A percentile compares a stretch with the other conserved stretches of the same genome.
Evolutionary conservation across 2,888 invertebrate genomes (phyloP).

Genomic region (Pherbina coryleti): DNA sequence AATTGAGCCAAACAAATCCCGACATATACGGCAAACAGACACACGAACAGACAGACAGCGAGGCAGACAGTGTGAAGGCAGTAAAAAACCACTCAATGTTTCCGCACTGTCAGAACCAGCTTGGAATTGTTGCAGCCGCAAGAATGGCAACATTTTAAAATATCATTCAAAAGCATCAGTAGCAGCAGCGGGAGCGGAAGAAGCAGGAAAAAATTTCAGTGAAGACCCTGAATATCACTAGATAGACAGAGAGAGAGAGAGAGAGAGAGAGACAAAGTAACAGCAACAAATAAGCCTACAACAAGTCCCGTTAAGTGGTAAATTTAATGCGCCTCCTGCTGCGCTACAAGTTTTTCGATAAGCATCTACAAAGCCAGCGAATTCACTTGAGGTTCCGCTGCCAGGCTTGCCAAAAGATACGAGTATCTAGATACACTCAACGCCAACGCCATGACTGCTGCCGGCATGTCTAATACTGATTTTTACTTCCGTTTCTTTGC

Average conservation of each 20-base stretch:
- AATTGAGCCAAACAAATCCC: conserved; percentile 11
- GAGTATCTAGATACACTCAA: conserved; percentile 21
- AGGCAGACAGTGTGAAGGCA: background rate
- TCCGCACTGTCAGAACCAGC: background rate
- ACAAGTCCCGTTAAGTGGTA: conserved; percentile 31
- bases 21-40: background rate
- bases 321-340: conserved; percentile 35
- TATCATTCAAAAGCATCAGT: conserved; percentile 24
- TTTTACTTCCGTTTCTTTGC: conserved; percentile 28
- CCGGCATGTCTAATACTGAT: background rate
- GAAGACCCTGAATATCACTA: background rate
- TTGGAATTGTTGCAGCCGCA: background rate
- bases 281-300: conserved; percentile 3
- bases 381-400: conserved; percentile 19
- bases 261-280: background rate
- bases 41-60: background rate
- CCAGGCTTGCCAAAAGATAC: background rate
- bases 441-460: background rate
- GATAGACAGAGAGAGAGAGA: background rate
- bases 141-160: conserved; percentile 13
- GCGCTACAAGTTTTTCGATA: conserved; percentile 23
- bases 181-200: background rate
- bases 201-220: background rate
- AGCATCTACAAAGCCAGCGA: conserved; percentile 25
- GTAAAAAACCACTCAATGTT: background rate